These are phyloP conservation scores for Elephantulus edwardii DNA, from an alignment of 2,113 vertebrate genomes.

Conservation along the genomic window DNA sequence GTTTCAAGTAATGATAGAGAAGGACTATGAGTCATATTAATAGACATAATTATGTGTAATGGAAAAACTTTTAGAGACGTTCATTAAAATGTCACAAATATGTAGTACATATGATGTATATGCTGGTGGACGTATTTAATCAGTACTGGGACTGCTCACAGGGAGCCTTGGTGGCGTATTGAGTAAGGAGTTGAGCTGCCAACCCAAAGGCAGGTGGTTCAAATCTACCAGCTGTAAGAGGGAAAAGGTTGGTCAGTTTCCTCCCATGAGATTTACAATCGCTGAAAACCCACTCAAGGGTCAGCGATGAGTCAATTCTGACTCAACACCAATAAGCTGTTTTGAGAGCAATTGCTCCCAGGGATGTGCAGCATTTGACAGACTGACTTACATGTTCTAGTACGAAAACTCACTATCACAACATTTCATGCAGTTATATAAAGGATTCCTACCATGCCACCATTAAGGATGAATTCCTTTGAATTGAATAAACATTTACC, in stretches of 20 bases:
- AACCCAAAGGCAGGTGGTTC: no score
- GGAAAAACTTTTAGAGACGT: background rate
- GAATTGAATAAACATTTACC: background rate
- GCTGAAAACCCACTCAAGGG: no score
- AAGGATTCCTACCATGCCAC: background rate
- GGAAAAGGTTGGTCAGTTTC: no score
- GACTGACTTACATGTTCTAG: background rate
- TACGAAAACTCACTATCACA: background rate
- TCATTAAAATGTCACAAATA: background rate
- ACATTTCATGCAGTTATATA: background rate
- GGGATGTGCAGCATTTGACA: background rate
- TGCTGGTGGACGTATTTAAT: background rate
- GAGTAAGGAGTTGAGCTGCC: no score
- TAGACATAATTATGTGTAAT: background rate
- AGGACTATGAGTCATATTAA: background rate
- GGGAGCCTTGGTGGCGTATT: no score
- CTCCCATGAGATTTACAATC: no score
- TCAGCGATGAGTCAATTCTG: no score
- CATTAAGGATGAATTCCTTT: background rate
- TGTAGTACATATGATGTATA: background rate
- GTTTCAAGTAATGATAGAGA: conserved; percentile 19
- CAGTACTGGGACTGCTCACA: background rate
- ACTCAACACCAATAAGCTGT: no score
- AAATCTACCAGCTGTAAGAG: no score
- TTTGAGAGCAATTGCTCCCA: background rate